Evolutionary conservation across 1,140 invertebrate genomes (phyloP), one percentile per base, ranked within the genome.

Genomic region (Eciton burchellii): DNA sequence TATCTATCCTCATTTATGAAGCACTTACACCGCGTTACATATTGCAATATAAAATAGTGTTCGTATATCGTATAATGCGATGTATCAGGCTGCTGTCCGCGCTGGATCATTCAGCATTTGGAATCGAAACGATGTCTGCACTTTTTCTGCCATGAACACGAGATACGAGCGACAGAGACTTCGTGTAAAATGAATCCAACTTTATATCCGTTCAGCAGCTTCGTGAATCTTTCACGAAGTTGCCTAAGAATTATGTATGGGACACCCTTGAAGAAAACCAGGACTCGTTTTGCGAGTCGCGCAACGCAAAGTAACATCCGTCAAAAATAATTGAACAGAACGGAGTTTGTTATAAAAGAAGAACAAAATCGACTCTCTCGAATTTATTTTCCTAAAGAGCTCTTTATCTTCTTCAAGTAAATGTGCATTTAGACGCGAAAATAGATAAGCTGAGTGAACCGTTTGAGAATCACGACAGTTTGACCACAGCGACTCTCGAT

Each of bases 171-270:
- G 29, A 9, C 3, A 19, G 60, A 8, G 19, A 29, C 35, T 3
- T 6, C 16, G 43, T 85, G 73, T 65, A 63, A 86, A 74, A 74
- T 82, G 52, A 82, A 63, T 41, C 16, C 11, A 8, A 49, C 21
- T 52, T 56, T 24, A 35, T 43, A 47, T 24, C 26, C 45, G 26
- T 65, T 84, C 11, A 57, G 24, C 14, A 19, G 11, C 26, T 65
- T 63, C 21, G 41, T 84, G 57, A 86, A 86, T 85, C 56, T 82
- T 65, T 62, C 12, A 60, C 19, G 26, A 11, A 66, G 8, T 52
- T 14, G 16, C 1, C 54, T 16, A 41, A 41, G 47, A 85, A 85
- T 85, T 82, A 68, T 76, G 26, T 43, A 76, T 54, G 29, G 14
- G 21, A 24, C 60, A 76, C 35, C 14, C 73, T 41, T 1, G 19